Base-by-base conservation (phyloP, 2,113 vertebrate genomes). In the Salvator merianae region DNA sequence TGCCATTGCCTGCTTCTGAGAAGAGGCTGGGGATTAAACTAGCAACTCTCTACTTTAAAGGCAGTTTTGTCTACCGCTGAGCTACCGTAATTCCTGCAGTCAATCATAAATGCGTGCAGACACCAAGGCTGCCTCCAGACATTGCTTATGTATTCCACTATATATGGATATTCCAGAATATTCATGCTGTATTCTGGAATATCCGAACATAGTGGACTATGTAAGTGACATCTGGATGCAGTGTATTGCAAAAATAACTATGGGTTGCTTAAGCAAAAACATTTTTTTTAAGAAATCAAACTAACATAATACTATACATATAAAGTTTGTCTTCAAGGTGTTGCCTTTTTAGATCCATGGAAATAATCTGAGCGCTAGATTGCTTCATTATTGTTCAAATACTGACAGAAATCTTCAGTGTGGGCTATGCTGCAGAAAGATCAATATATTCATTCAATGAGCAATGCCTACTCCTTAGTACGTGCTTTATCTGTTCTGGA, bases 401-500 rank as follows among this genome's bases (percentile, higher is more conserved):
- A 26, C 4, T 26, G 26, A 0, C 2, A 70, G n/a, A 53, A 87
- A 76, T 47, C 55, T 84, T 70, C 59, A n/a, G 1, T 71, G 13
- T 0, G 43, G 50, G 38, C 34, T 77, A 77, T 0, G 47, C 28
- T 43, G 34, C 13, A 40, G 85, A 36, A 65, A 78, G 68, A 91
- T 0, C 71, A 53, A 18, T 59, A 79, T 4, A 86, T 0, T 69
- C 68, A 30, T 82, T 40, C 18, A 38, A 38, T 62, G 68, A 91
- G 73, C 79, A 84, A 38, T 30, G 71, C 32, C 50, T 8, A 3
- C 6, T 32, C 0, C 63, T 50, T 87, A 68, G 7, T 18, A 59
- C 83, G 22, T 3, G 53, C 81, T 66, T 43, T 87, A 63, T 12
- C 81, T 77, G 30, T 3, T 53, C 87, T 85, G 53, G 63, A 20